These are phyloP conservation scores for Drosophila vallismaia DNA, from an alignment of 2,888 invertebrate species.

Conservation along the genomic window DNA sequence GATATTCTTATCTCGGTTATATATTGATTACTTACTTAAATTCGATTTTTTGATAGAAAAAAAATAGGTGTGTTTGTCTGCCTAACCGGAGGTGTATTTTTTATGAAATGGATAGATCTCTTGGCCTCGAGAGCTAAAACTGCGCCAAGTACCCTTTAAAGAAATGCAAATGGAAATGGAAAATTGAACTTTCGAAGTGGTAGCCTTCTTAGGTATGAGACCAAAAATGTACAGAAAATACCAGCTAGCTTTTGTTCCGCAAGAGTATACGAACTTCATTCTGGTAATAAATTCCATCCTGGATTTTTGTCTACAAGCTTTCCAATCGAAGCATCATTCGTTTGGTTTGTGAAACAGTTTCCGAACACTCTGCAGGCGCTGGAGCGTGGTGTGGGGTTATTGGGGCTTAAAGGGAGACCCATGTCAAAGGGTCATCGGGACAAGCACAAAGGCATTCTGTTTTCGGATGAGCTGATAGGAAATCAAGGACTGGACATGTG, in stretches of 20 bases:
- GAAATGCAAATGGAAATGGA: too few relatives aligned
- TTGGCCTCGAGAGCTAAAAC: too few relatives aligned
- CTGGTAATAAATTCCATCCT: background rate
- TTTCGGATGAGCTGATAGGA: background rate
- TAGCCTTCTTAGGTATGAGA: too few relatives aligned
- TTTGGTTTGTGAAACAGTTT: background rate
- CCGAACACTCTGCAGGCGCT: background rate
- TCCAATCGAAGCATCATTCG: background rate
- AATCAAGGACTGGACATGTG: background rate
- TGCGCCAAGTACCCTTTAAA: too few relatives aligned
- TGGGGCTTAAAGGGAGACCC: background rate
- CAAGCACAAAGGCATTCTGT: background rate
- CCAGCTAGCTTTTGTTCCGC: background rate
- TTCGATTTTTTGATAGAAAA: too few relatives aligned
- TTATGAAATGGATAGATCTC: too few relatives aligned
- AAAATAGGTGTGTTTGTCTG: too few relatives aligned
- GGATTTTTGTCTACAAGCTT: background rate
- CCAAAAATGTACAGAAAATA: background rate
- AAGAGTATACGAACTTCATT: background rate
- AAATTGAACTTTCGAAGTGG: too few relatives aligned
- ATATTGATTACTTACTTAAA: too few relatives aligned
- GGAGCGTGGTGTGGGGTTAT: background rate
- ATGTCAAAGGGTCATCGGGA: background rate
- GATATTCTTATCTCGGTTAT: too few relatives aligned
- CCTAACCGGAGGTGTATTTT: too few relatives aligned